Conservation (phyloP, 2,888 invertebrate species). For the Keiferia lycopersicella region DNA sequence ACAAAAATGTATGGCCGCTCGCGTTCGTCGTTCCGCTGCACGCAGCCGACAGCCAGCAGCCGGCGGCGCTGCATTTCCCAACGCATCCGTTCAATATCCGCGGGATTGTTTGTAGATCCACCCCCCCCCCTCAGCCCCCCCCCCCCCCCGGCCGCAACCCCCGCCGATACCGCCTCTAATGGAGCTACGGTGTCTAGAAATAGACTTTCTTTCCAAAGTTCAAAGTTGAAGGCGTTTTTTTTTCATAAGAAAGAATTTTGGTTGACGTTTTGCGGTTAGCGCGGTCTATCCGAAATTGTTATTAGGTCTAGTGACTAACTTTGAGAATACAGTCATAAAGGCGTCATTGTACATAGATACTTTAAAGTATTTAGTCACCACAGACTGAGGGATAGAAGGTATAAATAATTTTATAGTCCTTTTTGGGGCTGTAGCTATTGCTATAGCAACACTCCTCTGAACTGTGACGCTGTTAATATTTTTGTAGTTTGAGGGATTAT, state of each 20-base stretch:
- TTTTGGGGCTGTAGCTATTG: too few species aligned
- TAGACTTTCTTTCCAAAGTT: conserved; percentile 47
- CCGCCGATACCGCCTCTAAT: conserved; percentile 44
- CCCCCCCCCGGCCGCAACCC: conserved; percentile 35
- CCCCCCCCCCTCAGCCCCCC: conserved; percentile 38
- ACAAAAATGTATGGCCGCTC: conserved; percentile 14
- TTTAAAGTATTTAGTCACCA: too few species aligned
- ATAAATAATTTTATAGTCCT: too few species aligned
- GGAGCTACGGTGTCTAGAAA: conserved; percentile 58
- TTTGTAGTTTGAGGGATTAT: too few species aligned
- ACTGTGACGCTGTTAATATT: too few species aligned
- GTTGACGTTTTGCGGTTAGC: neutral
- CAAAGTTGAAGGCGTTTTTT: conserved; percentile 19
- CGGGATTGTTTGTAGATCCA: conserved; percentile 75
- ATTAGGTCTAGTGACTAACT: too few species aligned
- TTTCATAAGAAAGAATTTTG: neutral
- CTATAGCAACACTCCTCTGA: too few species aligned
- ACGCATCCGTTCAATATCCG: conserved; percentile 80
- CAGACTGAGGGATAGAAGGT: too few species aligned
- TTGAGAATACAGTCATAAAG: too few species aligned
- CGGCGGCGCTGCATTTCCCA: conserved; percentile 72
- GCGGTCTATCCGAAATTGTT: too few species aligned
- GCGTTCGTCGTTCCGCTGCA: conserved; percentile 51
- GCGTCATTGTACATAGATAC: too few species aligned
- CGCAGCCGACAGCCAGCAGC: conserved; percentile 65